Evolutionary conservation across 2,888 invertebrate species (phyloP).

Genomic region (Eucera pruinosa): DNA sequence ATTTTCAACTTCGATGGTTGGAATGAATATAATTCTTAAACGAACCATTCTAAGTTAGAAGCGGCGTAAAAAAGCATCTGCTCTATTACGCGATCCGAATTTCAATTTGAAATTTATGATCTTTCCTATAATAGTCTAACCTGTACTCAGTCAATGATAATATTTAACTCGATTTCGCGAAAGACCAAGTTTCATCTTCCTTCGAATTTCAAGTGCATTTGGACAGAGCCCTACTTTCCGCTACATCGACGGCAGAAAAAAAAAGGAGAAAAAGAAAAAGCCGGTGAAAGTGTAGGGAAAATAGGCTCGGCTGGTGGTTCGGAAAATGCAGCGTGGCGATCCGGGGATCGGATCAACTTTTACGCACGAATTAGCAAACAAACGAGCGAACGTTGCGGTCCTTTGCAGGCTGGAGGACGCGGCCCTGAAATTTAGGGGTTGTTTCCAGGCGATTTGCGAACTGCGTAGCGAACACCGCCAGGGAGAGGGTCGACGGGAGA

Average conservation of each 20-base stretch:
- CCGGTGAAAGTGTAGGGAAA: neutral
- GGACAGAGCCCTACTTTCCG: too few species aligned
- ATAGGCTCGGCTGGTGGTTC: neutral
- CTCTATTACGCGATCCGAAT: too few species aligned
- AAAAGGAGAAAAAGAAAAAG: neutral
- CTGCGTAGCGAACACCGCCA: slow-evolving; percentile 67
- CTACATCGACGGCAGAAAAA: neutral
- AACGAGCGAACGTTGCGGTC: slow-evolving; percentile 53
- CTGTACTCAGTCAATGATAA: too few species aligned
- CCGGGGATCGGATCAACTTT: slow-evolving; percentile 39
- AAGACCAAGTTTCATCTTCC: too few species aligned
- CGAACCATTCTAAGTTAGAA: too few species aligned
- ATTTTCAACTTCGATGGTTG: too few species aligned
- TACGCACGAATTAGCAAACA: slow-evolving; percentile 60
- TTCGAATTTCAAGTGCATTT: too few species aligned
- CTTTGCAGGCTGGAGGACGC: slow-evolving; percentile 60
- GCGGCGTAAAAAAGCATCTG: too few species aligned
- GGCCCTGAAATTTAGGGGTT: slow-evolving; percentile 74
- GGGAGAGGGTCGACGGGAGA: slow-evolving; percentile 67
- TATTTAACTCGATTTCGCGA: too few species aligned
- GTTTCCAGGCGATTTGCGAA: slow-evolving; percentile 75
- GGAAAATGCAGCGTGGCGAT: slow-evolving; percentile 23
- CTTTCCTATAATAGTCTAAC: too few species aligned
- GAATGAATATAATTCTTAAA: too few species aligned
- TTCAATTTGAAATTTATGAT: too few species aligned